Conservation (phyloP, 2,797 vertebrate genomes). For the Lepus townsendii region DNA sequence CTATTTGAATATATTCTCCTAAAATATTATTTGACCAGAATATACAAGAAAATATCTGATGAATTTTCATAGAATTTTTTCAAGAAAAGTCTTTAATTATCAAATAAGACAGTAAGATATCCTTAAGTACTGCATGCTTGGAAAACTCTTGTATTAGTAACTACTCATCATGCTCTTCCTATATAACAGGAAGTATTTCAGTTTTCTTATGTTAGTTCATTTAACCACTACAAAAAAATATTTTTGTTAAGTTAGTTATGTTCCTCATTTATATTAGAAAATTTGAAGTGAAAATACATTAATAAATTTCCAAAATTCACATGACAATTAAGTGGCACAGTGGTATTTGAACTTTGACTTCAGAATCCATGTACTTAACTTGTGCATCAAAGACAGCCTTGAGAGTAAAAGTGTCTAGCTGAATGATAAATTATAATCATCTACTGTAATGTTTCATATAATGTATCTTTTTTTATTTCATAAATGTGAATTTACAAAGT, state of each 20-base stretch:
- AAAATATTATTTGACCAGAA: not conserved
- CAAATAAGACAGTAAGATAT: not conserved
- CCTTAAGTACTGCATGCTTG: not conserved
- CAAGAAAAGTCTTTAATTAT: not conserved
- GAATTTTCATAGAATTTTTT: not conserved
- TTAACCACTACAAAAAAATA: not conserved
- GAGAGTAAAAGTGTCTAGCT: not conserved
- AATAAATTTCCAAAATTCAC: not conserved
- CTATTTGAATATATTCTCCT: not conserved
- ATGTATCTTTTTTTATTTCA: too few species aligned
- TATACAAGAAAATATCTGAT: not conserved
- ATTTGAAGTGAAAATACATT: not conserved
- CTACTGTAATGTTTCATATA: not conserved
- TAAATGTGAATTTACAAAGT: too few species aligned
- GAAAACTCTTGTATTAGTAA: not conserved
- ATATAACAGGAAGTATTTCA: not conserved
- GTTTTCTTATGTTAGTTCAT: not conserved
- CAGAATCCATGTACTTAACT: not conserved
- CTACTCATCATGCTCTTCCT: not conserved
- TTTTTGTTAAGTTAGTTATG: not conserved
- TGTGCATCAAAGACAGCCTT: fast-evolving
- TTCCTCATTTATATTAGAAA: not conserved
- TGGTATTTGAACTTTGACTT: not conserved
- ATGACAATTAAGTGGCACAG: not conserved
- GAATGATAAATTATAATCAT: not conserved